phyloP scores from a whole-genome alignment of 2,888 invertebrate species.

The Tetrapedia diversipes region DNA sequence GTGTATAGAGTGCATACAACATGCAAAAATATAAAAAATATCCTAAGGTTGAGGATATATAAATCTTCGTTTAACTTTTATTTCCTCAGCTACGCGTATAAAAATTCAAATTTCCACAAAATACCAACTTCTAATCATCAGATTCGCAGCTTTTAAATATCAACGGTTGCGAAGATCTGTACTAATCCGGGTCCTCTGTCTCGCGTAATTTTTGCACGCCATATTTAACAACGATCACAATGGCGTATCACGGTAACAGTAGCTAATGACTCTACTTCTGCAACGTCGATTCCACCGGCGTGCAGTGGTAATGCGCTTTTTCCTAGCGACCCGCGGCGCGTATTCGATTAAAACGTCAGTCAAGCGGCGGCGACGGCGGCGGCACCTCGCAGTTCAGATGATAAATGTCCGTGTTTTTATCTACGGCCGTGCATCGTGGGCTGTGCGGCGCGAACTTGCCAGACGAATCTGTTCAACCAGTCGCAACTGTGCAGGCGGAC shows the following conservation, averaged over 20 bases:
- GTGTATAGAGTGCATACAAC: no score
- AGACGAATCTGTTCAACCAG: conserved; percentile 40
- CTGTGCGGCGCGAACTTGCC: conserved; percentile 27
- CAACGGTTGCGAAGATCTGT: no score
- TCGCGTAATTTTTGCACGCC: no score
- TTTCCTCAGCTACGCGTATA: no score
- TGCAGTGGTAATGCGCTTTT: conserved; percentile 21
- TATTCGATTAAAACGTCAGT: conserved; percentile 58
- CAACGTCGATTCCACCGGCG: not conserved
- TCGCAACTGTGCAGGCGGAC: conserved; percentile 6
- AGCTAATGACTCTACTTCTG: not conserved
- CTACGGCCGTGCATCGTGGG: conserved; percentile 1
- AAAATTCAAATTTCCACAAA: no score
- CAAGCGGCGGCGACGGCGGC: conserved; percentile 10
- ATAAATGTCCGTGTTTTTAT: conserved; percentile 59
- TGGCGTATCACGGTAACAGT: not conserved
- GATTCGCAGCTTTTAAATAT: no score
- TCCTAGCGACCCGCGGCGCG: conserved; percentile 9
- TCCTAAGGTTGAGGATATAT: no score
- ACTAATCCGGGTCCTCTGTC: no score
- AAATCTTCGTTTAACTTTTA: no score
- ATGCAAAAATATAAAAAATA: no score
- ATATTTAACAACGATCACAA: not conserved
- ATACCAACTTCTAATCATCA: no score
- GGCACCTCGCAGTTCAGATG: conserved; percentile 36